Percentiles rank a stretch among this genome's conserved stretches.
Conservation (phyloP, 2,888 invertebrate species). For the Cryptosula pallasiana region DNA sequence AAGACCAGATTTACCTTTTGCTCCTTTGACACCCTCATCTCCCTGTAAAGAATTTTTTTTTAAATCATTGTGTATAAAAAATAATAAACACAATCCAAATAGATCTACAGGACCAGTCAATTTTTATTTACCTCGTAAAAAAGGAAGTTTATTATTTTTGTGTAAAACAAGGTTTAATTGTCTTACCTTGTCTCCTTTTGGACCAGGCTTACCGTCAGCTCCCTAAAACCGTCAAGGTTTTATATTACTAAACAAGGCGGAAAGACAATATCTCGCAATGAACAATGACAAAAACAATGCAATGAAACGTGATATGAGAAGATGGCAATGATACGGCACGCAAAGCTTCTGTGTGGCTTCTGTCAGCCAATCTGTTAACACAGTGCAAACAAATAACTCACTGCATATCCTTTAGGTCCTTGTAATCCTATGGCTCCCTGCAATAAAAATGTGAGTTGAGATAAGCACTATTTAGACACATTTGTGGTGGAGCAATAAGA, state of each 20-base stretch:
- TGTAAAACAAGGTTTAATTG: no score
- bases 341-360: no score
- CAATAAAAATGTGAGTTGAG: no score
- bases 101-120: no score
- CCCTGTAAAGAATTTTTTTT: no score
- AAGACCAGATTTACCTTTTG: neutral
- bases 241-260: no score
- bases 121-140: no score
- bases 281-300: neutral
- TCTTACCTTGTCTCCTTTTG: neutral
- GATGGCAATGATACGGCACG: neutral
- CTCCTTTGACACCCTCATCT: neutral
- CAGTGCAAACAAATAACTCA: neutral
- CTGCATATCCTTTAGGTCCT: neutral
- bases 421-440: neutral
- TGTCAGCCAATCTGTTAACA: neutral
- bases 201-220: neutral
- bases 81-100: no score
- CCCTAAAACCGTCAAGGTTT: conserved; percentile 8
- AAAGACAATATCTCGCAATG: neutral
- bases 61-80: no score
- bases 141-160: no score
- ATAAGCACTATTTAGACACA: no score
- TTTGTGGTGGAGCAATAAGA: no score
- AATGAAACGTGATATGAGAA: neutral